Evolutionary conservation across 2,113 vertebrate species (phyloP), one percentile per base, ranked within the genome.

Genomic region (Gorilla gorilla): DNA sequence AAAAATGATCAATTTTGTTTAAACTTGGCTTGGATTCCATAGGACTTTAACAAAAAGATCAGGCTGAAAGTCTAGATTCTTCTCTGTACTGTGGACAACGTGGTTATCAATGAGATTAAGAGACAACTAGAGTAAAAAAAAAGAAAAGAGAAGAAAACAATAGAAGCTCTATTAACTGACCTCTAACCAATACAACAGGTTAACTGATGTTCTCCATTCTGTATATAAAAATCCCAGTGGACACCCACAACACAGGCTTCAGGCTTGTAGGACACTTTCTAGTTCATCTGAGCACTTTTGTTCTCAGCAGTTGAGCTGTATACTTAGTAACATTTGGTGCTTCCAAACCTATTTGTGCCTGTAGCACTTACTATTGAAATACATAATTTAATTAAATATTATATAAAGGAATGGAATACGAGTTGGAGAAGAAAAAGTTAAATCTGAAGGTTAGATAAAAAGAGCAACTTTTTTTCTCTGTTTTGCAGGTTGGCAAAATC

Each of bases 1-100:
- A 6, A 27, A 96, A 87, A 83, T 38, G 50, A 95, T 76, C 68
- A 5, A 13, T 80, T 81, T 72, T 86, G 18, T 38, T 75, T 64
- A 88, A 92, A 61, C n/a, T 48, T 59, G 38, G 13, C 45, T 88
- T 97, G 12, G 17, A 45, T 93, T 96, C 59, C 48, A 45, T 8
- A 97, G 91, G 16, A 64, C 6, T 76, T 90, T 70, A 68, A n/a
- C 48, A 90, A 70, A 89, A 70, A 4, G 8, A 10, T 50, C 40
- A 50, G 40, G 23, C 43, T 38, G 14, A 64, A 64, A 73, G 55
- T 6, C 50, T 73, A 5, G 5, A 8, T 93, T 90, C 38, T 72
- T 72, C 57, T 92, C 17, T 83, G 32, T 11, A 50, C 30, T 48
- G 8, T 57, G 38, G 18, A 52, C 27, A 45, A 5, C 30, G 11